Evolutionary conservation across 2,888 invertebrate species (phyloP).

Genomic region (Tupiocoris notatus): DNA sequence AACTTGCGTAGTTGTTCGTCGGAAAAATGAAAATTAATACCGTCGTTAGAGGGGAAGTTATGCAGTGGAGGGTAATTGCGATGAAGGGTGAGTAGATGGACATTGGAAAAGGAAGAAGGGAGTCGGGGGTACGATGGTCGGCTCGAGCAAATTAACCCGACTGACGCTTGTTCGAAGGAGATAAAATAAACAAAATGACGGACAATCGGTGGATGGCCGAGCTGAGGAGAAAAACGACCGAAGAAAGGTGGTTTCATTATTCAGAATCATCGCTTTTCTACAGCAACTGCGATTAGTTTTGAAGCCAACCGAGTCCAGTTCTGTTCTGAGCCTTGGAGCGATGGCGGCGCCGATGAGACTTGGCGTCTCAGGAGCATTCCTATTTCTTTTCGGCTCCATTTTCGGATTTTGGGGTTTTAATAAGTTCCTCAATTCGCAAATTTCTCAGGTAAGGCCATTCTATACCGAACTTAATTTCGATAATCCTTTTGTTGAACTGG

Average conservation of each 20-base stretch:
- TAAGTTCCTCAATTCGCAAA: conserved; percentile 48
- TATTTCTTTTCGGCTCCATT: conserved; percentile 47
- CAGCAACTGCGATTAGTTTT: not conserved
- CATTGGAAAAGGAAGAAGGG: not conserved
- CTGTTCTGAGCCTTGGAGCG: conserved; percentile 11
- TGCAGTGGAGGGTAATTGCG: too few relatives aligned
- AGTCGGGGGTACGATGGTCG: not conserved
- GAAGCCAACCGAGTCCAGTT: conserved; percentile 15
- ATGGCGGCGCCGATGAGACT: conserved; percentile 49
- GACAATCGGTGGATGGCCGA: not conserved
- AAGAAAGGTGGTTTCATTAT: conserved; percentile 2
- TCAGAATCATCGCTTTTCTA: not conserved
- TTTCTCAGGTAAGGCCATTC: conserved; percentile 49
- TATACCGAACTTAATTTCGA: too few relatives aligned
- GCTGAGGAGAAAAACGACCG: not conserved
- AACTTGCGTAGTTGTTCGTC: too few relatives aligned
- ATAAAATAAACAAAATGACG: conserved; percentile 33
- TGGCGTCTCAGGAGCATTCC: conserved; percentile 48
- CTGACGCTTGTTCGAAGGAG: conserved; percentile 5
- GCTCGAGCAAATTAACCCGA: conserved; percentile 23
- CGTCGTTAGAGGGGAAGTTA: too few relatives aligned
- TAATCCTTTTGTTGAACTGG: too few relatives aligned
- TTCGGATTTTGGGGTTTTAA: conserved; percentile 50
- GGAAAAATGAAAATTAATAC: too few relatives aligned
- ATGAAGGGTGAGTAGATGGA: not conserved